A percentile compares a stretch with the other conserved stretches of the same genome.
phyloP scores from a whole-genome alignment of 2,797 vertebrate species.

The Malurus splendens region DNA sequence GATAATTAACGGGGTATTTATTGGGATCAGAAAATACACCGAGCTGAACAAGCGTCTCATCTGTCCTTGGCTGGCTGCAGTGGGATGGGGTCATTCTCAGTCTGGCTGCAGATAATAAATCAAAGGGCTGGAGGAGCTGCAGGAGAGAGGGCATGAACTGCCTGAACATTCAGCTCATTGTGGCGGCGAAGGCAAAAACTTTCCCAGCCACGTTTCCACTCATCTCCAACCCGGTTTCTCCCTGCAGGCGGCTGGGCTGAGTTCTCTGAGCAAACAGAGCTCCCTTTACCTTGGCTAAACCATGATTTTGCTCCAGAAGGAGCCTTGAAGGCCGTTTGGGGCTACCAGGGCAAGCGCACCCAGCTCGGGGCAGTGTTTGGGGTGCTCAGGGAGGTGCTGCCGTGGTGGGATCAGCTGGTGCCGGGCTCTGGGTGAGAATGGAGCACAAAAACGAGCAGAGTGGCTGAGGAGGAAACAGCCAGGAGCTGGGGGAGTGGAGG shows the following conservation, averaged over 20 bases:
- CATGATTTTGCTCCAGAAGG: constrained; percentile 5
- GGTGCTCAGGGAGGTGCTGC: constrained; percentile 5
- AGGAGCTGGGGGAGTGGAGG: constrained; percentile 40
- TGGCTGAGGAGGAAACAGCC: constrained; percentile 24
- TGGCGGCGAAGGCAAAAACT: neutral
- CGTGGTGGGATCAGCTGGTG: neutral
- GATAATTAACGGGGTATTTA: constrained; percentile 1
- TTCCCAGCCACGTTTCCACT: constrained; percentile 9
- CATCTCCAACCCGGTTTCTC: neutral
- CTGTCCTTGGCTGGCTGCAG: neutral
- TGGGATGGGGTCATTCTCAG: constrained; percentile 15
- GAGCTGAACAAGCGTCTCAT: neutral
- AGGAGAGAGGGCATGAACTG: constrained; percentile 44
- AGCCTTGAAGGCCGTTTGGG: no score
- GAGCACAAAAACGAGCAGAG: neutral
- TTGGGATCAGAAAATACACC: neutral
- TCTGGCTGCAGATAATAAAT: constrained; percentile 46
- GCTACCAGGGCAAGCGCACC: no score
- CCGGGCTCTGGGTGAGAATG: neutral
- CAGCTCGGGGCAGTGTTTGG: neutral
- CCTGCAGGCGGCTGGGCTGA: constrained; percentile 40
- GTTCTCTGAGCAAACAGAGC: constrained; percentile 5
- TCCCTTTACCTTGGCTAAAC: constrained; percentile 51
- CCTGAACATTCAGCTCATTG: constrained; percentile 31
- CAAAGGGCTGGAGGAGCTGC: constrained; percentile 36